Evolutionary conservation across 2,888 invertebrate genomes (phyloP).

Genomic region (Eristalinus sepulchralis): DNA sequence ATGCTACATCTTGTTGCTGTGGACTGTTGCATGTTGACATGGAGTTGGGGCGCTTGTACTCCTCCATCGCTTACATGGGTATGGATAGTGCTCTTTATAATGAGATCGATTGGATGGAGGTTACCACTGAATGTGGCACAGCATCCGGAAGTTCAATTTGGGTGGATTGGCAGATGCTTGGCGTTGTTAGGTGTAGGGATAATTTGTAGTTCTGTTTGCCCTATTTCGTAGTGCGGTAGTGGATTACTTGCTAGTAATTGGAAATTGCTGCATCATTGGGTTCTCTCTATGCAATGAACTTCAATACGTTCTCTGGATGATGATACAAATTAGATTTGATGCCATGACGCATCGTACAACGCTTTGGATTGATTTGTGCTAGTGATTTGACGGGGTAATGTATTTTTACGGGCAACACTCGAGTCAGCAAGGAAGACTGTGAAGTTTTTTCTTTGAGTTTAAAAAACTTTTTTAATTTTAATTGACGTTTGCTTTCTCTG

Average conservation of each 20-base stretch:
- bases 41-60: neutral
- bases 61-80: neutral
- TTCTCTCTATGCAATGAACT: neutral
- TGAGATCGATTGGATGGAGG: constrained; percentile 1
- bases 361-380: neutral
- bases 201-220: neutral
- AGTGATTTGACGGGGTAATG: neutral
- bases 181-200: neutral
- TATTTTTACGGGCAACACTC: neutral
- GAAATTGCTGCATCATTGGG: neutral
- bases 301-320: neutral
- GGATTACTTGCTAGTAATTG: neutral
- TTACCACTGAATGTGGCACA: neutral
- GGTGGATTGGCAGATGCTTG: too few relatives aligned
- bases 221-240: neutral
- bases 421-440: too few relatives aligned
- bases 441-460: too few relatives aligned
- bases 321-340: neutral
- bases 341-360: neutral
- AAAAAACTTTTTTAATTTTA: too few relatives aligned
- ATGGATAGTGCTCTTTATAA: neutral
- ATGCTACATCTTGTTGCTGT: neutral
- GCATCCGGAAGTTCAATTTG: neutral
- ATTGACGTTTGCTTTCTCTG: too few relatives aligned
- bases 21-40: constrained; percentile 9